Base-by-base conservation (phyloP, 2,888 invertebrate species). In the Julus scanicus region DNA sequence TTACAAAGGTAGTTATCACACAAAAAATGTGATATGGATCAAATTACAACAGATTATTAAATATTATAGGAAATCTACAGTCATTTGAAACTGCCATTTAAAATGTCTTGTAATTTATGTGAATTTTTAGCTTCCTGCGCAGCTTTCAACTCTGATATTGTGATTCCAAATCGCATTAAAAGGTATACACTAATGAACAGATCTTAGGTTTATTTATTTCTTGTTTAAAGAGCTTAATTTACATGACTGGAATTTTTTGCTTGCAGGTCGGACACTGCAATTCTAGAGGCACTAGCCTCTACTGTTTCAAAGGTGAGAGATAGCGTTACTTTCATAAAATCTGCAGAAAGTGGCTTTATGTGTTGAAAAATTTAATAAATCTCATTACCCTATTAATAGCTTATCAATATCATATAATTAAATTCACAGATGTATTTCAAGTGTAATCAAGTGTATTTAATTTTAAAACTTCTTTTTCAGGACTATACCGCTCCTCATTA, bases 401-500 rank as follows among this genome's bases (percentile, higher is more conserved):
- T 8, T 44, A 8, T 44, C 6, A 44, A 44, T 44, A 44, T 44
- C 8, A 44, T 44, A 44, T 8, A 44, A 44, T 44, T 44, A 1
- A 44, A 44, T 44, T 44, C 8, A 80, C 83, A 87, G 20, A 48
- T 17, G n/a, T 39, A 17, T 13, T 57, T 87, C 13, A 57, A 63
- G 53, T 37, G 29, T 29, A 29, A 29, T 29, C 29, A 29, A 29
- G 29, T 29, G n/a, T 86, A 49, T 71, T 17, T n/a, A 29, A 13
- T 15, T 11, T 15, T 40, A 11, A 15, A 13, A 40, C 1, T 87
- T 89, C 94, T 97, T 6, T 94, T 94, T n/a, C 93, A 94, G 84
- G 98, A 98, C 92, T 94, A 95, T 4, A 97, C 97, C 0, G 97
- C 97, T n/a, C 94, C 97, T 3, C 96, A 96, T 92, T 98, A 96